Evolutionary conservation across 2,113 vertebrate species (phyloP), one percentile per base, ranked within the genome.

Genomic region (Scomber colias): DNA sequence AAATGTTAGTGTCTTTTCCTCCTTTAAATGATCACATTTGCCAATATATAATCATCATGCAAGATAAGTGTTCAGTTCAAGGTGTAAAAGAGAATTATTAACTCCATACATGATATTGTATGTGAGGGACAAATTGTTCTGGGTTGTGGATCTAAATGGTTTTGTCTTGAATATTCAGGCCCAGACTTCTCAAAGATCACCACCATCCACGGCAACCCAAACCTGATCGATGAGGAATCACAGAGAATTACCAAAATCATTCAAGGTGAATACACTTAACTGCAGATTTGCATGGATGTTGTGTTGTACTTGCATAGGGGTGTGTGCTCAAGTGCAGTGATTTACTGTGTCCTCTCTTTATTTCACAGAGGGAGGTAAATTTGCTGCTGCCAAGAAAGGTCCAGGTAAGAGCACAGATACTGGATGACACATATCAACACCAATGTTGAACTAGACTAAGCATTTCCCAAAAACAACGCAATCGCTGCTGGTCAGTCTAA

Each of bases 211-310:
- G 66, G 89, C 7, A 77, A 92, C 79, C 90, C 92, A 13, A 74
- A 77, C 8, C 72, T 93, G 80, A 70, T 95, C 6, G 54, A 90
- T 0, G 63, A 83, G 60, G 94, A 96, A 67, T 91, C 94, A 1
- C 89, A 93, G 57, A 93, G 84, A 82, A 94, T 96, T 68, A 84
- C 90, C 82, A 92, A 82, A 89, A 63, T 95, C 56, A 96, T 96
- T 83, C 64, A 91, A 93, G 87, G 95, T 95, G 44, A 83, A 67
- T 14, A 9, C 4, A 56, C 30, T n/a, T 3, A 30, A 27, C 19
- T 56, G 11, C 30, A 59, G 15, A 31, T 10, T 2, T 55, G 13
- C 16, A 51, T 1, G 4, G 5, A 24, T 60, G 35, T 70, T 15
- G 13, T 55, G 27, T 8, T 7, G 27, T 65, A 11, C 11, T 3